Percentiles rank a stretch among this genome's conserved stretches.
Evolutionary conservation across 2,888 invertebrate species (phyloP).

Genomic region (Dolomedes plantarius): DNA sequence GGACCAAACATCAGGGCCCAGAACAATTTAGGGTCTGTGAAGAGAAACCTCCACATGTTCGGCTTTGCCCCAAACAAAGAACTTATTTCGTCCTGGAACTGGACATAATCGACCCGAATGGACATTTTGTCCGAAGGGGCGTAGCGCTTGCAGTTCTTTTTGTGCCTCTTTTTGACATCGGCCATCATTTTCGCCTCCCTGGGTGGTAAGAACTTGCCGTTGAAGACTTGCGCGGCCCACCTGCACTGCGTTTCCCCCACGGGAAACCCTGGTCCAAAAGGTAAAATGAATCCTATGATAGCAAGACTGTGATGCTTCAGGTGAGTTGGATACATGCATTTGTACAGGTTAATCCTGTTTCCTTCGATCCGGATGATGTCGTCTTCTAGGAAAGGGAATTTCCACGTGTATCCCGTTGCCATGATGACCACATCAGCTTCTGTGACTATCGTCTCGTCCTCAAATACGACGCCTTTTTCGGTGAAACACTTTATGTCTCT

Average conservation of each 20-base stretch:
- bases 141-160: conserved; percentile 38
- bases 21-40: conserved; percentile 74
- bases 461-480: conserved; percentile 67
- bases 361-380: conserved; percentile 30
- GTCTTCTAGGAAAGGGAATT: conserved; percentile 67
- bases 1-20: conserved; percentile 55
- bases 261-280: conserved; percentile 58
- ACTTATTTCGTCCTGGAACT: conserved; percentile 59
- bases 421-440: conserved; percentile 61
- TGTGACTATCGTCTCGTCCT: conserved; percentile 41
- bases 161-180: conserved; percentile 33
- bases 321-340: conserved; percentile 61
- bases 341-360: conserved; percentile 52
- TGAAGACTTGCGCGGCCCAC: conserved; percentile 49
- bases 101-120: conserved; percentile 56
- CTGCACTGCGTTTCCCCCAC: conserved; percentile 59
- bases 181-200: conserved; percentile 44
- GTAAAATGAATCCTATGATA: conserved; percentile 58
- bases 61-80: conserved; percentile 74
- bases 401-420: conserved; percentile 66
- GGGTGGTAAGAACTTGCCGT: conserved; percentile 40
- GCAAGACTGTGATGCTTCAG: conserved; percentile 57
- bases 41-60: conserved; percentile 75
- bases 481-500: conserved; percentile 51
- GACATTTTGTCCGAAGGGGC: conserved; percentile 50